These are phyloP conservation scores for Phoenoteleia sp. DNA, from an alignment of 2,888 invertebrate species.

Conservation along the genomic window DNA sequence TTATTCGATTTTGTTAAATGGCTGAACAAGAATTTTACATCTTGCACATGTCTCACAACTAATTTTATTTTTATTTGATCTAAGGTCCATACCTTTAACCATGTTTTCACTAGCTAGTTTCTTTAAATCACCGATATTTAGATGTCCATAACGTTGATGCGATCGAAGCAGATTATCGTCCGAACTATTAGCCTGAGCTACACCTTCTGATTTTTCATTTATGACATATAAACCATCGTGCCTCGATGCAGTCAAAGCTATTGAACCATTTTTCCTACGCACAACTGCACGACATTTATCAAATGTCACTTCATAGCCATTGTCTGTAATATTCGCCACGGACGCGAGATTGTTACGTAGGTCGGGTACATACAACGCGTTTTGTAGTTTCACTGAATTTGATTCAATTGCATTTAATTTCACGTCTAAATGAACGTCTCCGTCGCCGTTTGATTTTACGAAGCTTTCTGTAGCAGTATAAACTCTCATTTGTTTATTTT, in stretches of 20 bases:
- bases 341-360: constrained; percentile 77
- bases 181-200: background rate
- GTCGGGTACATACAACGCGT: constrained; percentile 77
- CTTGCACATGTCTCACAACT: constrained; percentile 64
- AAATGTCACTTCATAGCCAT: constrained; percentile 73
- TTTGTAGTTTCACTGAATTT: constrained; percentile 60
- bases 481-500: constrained; percentile 34
- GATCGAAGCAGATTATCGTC: constrained; percentile 49
- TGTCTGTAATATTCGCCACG: constrained; percentile 75
- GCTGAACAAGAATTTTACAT: constrained; percentile 69
- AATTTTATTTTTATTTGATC: background rate
- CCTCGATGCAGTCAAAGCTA: constrained; percentile 6
- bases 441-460: constrained; percentile 43
- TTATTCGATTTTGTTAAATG: no score
- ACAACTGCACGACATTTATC: constrained; percentile 67
- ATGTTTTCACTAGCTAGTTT: constrained; percentile 52
- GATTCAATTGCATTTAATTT: background rate
- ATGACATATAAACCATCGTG: constrained; percentile 40
- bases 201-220: background rate
- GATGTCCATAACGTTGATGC: constrained; percentile 73
- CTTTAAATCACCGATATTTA: constrained; percentile 69
- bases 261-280: constrained; percentile 59
- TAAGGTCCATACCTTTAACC: constrained; percentile 60
- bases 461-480: constrained; percentile 58
- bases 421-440: constrained; percentile 26